Base-by-base conservation (phyloP, 2,113 vertebrate genomes). In the Peromyscus polionotus region DNA sequence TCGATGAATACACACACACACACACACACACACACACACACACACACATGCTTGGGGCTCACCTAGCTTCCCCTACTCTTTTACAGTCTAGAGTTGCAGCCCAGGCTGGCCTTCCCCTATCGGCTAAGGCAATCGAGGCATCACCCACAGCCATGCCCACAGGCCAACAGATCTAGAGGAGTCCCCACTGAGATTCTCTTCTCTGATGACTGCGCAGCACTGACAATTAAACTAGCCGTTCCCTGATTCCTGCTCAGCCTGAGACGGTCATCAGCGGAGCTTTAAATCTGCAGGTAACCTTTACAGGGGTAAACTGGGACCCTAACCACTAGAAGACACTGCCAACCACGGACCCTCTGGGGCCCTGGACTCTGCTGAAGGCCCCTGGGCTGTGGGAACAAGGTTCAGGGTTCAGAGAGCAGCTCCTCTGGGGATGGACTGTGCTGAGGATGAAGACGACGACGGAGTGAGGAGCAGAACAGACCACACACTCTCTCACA, bases 351-450 rank as follows among this genome's bases (percentile, higher is more conserved):
- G 22, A 20, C 3, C 3, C 11, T 48, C 57, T 54, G 39, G 12
- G 31, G 67, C 2, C 3, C 68, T 3, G 2, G 77, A 9, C 31
- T 20, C 72, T 2, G 59, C 20, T 1, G 0, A 31, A 45, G 28
- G 31, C 10, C n/a, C 28, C 45, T 11, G 36, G 1, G 24, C 67
- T 48, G 51, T 33, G 33, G 59, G 26, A 79, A 36, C 7, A 11
- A 6, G 7, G 0, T 2, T 80, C 45, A 36, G 1, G 33, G 4
- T 0, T 22, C 67, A 54, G 48, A 75, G 76, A 13, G 26, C 10
- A 0, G 39, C 20, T 1, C 20, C 51, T 86, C 36, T 5, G 12
- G 72, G 80, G n/a, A 20, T 39, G 12, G n/a, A 33, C 24, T 28
- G 20, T n/a, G 17, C 4, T 24, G 45, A 24, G 67, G 48, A 36